Evolutionary conservation across 2,888 invertebrate genomes (phyloP).

Genomic region (Drosophila helvetica): DNA sequence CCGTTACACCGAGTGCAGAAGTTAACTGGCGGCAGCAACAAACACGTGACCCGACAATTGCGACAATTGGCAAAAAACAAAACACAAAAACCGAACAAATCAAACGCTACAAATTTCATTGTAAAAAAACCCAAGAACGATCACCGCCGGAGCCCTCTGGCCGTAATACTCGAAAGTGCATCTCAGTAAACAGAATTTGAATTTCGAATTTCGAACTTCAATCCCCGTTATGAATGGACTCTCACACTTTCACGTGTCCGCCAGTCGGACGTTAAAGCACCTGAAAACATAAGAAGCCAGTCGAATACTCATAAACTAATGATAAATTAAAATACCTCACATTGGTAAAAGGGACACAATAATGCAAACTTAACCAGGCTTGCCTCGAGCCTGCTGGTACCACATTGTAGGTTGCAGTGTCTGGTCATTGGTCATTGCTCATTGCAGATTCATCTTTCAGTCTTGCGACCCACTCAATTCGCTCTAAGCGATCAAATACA

Average conservation of each 20-base stretch:
- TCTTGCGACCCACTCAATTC: too few relatives aligned
- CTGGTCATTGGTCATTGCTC: too few relatives aligned
- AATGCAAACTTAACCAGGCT: too few relatives aligned
- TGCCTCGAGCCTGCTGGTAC: too few relatives aligned
- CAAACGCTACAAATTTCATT: conserved; percentile 30
- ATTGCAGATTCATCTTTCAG: too few relatives aligned
- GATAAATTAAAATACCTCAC: too few relatives aligned
- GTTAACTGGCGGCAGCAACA: conserved; percentile 74
- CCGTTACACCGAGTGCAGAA: conserved; percentile 77
- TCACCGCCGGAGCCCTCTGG: conserved; percentile 9
- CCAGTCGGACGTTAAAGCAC: too few relatives aligned
- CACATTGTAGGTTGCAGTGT: too few relatives aligned
- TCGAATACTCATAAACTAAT: too few relatives aligned
- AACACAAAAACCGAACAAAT: conserved; percentile 42
- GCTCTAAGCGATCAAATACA: too few relatives aligned
- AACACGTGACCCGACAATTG: conserved; percentile 79
- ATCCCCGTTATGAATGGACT: not conserved
- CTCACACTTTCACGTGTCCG: not conserved
- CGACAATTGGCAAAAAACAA: conserved; percentile 66
- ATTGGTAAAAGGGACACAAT: too few relatives aligned
- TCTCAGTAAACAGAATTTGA: conserved; percentile 10
- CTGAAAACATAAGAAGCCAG: too few relatives aligned
- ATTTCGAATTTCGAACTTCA: conserved; percentile 4
- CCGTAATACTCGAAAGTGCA: conserved; percentile 8
- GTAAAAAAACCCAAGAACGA: conserved; percentile 27